Evolutionary conservation across 2,113 vertebrate species (phyloP), one percentile per base, ranked within the genome.

Genomic region (human (Homo sapiens)): DNA sequence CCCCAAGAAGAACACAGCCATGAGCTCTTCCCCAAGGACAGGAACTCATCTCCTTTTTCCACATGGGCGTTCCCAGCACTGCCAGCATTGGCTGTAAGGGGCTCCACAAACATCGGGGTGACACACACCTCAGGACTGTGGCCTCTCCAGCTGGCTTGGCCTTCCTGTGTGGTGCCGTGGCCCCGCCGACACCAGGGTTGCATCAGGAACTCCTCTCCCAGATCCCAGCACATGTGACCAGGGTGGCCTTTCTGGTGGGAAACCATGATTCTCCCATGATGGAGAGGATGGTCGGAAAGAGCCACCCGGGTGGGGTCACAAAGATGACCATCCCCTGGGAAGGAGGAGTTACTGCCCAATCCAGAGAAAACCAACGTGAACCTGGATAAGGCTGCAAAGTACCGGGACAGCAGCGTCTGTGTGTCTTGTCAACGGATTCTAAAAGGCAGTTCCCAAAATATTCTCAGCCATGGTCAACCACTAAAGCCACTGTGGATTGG

Each of bases 401-500:
- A 5, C 7, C 0, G 0, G 61, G 48, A 64, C 2, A 11, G 48
- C 1, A 11, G 35, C 4, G 4, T 82, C 52, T 38, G 9, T 0
- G 0, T 2, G 30, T 72, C 70, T n/a, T n/a, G 48, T 66, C 16
- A 12, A 3, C 55, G 3, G 30, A 22, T 13, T 66, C 72, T 30
- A 14, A 43, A 78, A 73, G 57, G 40, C 48, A 45, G 75, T 35
- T 30, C 6, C 85, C 73, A 11, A 45, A 23, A n/a, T 32, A 3
- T 10, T 66, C 61, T 61, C 48, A 52, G 73, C 40, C 13, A 10
- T 0, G 3, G 40, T 4, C 9, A 40, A 6, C 27, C 35, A 7
- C 35, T 17, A 27, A 55, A 25, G 25, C 73, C 59, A 27, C 50
- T 8, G 27, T 0, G 23, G 25, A 22, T 12, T 40, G 5, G 20